phyloP scores from a whole-genome alignment of 2,113 vertebrate species.

The Edolisoma coerulescens region DNA sequence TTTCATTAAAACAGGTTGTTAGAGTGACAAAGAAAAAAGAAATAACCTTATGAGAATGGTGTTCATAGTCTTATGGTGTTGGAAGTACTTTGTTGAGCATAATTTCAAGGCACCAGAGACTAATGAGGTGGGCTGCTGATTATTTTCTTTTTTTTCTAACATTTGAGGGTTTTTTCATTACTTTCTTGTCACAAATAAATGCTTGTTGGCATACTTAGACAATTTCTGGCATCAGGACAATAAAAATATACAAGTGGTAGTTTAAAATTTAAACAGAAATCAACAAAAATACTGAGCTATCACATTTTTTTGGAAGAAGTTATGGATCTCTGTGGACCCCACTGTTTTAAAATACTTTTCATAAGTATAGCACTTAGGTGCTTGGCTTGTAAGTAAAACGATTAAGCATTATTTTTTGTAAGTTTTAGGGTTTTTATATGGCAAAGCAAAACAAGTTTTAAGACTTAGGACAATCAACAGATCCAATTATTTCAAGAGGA shows the following conservation, averaged over 20 bases:
- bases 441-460: not conserved
- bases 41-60: not conserved
- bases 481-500: not conserved
- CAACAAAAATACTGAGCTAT: not conserved
- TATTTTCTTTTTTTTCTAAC: not conserved
- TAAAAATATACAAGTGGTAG: not conserved
- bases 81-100: not conserved
- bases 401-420: not conserved
- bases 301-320: not conserved
- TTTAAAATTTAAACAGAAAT: not conserved
- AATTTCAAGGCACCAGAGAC: not conserved
- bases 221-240: not conserved
- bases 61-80: not conserved
- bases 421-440: fast-evolving
- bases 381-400: not conserved
- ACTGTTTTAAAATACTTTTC: not conserved
- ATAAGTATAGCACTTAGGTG: not conserved
- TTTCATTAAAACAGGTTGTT: not conserved
- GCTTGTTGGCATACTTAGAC: not conserved
- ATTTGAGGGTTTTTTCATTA: not conserved
- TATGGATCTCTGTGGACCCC: not conserved
- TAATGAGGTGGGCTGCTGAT: fast-evolving
- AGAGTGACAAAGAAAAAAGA: not conserved
- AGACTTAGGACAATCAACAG: not conserved
- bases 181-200: not conserved